Base-by-base conservation (phyloP, 2,113 vertebrate species). In the Butorides virescens region DNA sequence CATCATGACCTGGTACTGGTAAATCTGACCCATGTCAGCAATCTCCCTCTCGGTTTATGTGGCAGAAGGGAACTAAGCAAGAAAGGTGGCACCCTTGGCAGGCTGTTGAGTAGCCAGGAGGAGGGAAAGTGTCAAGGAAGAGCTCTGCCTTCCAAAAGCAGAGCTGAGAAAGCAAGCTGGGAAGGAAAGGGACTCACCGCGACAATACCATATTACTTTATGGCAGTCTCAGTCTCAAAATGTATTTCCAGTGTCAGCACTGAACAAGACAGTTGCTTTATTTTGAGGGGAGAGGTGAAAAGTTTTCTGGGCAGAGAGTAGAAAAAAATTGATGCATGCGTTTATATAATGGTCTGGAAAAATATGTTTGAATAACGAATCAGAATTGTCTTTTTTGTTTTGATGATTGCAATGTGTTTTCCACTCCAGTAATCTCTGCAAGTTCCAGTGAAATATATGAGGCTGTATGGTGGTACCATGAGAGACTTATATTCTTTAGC, bases 31-130 rank as follows among this genome's bases (percentile, higher is more conserved):
- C 3, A 3, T 6, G 19, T 3, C 10, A n/a, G 42, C 49, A 13
- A 13, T 36, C 49, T 42, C 32, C 4, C 10, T 9, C 3, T 29
- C 3, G 0, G 17, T 49, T 56, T 50, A 5, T 0, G 2, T 13
- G 16, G 32, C 26, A 15, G 53, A 74, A 74, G 30, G n/a, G 47
- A 74, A 23, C 39, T 30, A 30, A 63, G 39, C 3, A 26, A 21
- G 53, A 16, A 34, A 47, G 14, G 39, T 11, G 30, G 17, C 19
- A 13, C 34, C 6, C 7, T 21, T 13, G 32, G 49, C 23, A 47
- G 42, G 9, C 26, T 50, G 2, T 4, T 46, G 62, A 62, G 72
- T 47, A 49, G 36, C 26, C 21, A 7, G 70, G 34, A 42, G 9
- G 13, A 26, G 20, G 39, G 20, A 42, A 42, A 36, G 10, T 23